These are phyloP conservation scores for Rhyacophila evoluta DNA, from an alignment of 2,888 invertebrate species.

Conservation along the genomic window DNA sequence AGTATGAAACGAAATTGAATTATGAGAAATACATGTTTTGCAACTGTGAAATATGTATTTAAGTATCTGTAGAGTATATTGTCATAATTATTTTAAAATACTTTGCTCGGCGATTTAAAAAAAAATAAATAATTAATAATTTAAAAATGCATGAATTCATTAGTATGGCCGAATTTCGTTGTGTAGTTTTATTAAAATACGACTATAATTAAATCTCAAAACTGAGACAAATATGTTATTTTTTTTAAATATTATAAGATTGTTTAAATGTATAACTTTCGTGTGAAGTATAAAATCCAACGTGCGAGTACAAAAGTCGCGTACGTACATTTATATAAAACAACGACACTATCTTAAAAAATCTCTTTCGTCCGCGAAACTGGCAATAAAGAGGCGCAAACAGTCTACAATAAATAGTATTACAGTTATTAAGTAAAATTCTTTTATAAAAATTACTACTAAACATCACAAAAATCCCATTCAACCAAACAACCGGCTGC, in stretches of 20 bases:
- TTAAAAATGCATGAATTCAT: not conserved
- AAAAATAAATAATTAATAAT: not conserved
- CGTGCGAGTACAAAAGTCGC: not conserved
- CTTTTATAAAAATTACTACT: not conserved
- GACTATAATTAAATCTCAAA: not conserved
- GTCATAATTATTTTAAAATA: not conserved
- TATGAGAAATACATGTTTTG: not conserved
- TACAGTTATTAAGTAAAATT: not conserved
- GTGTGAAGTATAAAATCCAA: not conserved
- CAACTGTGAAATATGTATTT: not conserved
- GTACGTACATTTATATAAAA: not conserved
- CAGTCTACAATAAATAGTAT: slow-evolving; percentile 27
- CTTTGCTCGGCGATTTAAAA: not conserved
- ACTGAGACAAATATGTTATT: not conserved
- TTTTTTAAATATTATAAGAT: not conserved
- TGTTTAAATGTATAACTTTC: no score
- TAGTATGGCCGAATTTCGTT: not conserved
- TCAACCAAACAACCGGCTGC: not conserved
- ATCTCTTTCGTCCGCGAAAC: slow-evolving; percentile 15
- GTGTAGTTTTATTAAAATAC: not conserved
- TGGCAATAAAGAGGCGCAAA: slow-evolving; percentile 47
- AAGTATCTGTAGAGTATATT: not conserved
- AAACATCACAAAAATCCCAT: not conserved
- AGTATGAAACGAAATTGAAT: no score
- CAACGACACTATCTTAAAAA: not conserved